These are phyloP conservation scores for Plagodis pulveraria DNA, from an alignment of 2,888 invertebrate genomes.

Conservation along the genomic window DNA sequence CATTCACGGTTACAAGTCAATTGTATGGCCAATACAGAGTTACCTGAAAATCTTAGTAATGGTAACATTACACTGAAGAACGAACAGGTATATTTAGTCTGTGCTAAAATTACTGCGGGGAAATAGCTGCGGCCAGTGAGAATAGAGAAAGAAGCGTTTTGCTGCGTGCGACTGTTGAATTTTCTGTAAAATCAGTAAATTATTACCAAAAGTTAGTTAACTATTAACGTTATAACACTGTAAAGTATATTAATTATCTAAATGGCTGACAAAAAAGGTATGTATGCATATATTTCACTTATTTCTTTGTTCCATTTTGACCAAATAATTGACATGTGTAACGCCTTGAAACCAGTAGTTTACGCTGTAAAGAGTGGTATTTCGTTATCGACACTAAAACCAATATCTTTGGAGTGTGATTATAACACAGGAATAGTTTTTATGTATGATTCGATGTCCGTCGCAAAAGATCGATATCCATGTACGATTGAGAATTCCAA, in stretches of 20 bases:
- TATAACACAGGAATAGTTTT: conserved; percentile 6
- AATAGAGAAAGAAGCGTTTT: conserved; percentile 44
- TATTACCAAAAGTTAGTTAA: conserved; percentile 50
- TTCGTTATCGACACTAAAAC: conserved; percentile 14
- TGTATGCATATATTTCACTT: conserved; percentile 66
- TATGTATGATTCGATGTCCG: conserved; percentile 17
- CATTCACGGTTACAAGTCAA: no score
- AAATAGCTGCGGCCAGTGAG: no score
- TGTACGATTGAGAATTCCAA: conserved; percentile 55
- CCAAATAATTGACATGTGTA: conserved; percentile 75
- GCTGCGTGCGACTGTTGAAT: conserved; percentile 57
- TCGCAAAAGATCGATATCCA: conserved; percentile 58
- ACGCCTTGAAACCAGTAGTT: conserved; percentile 57
- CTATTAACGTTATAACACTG: conserved; percentile 56
- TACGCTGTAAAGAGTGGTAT: conserved; percentile 43
- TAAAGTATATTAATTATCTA: conserved; percentile 62
- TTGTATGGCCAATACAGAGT: no score
- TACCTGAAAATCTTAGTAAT: no score
- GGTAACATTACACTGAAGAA: no score
- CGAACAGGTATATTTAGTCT: no score
- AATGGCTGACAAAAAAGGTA: conserved; percentile 86
- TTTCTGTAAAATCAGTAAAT: conserved; percentile 42
- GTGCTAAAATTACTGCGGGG: no score
- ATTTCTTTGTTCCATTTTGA: conserved; percentile 73
- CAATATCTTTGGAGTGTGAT: not conserved